Conservation (phyloP, 1,140 invertebrate genomes). For the Heliothis virescens region DNA sequence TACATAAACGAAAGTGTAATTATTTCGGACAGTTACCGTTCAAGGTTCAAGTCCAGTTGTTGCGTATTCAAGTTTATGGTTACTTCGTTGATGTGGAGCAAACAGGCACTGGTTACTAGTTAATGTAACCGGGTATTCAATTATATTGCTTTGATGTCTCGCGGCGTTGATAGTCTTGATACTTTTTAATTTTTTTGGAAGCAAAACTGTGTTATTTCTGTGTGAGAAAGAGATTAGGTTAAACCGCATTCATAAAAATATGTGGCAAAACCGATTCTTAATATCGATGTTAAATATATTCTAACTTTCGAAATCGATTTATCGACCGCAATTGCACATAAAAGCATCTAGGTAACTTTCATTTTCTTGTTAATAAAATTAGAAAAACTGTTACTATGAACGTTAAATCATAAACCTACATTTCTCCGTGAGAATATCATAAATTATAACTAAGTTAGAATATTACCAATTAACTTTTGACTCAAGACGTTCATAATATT, state of each 20-base stretch:
- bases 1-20: conserved; percentile 40
- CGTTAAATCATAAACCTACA: background rate
- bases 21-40: conserved; percentile 27
- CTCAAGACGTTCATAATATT: conserved; percentile 12
- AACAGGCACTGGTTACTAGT: background rate
- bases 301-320: conserved; percentile 8
- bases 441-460: conserved; percentile 4
- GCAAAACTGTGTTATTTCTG: background rate
- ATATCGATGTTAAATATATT: background rate
- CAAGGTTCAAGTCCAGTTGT: conserved; percentile 41
- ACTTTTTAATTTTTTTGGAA: background rate
- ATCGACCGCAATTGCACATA: background rate
- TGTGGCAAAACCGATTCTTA: background rate
- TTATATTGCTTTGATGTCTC: conserved; percentile 34
- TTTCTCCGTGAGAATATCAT: conserved; percentile 27
- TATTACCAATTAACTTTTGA: conserved; percentile 45
- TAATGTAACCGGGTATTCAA: conserved; percentile 32
- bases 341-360: conserved; percentile 3
- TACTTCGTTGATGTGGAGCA: conserved; percentile 41
- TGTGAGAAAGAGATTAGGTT: background rate
- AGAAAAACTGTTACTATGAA: background rate
- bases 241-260: background rate
- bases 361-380: conserved; percentile 8
- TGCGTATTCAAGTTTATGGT: conserved; percentile 47
- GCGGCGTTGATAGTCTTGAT: background rate